Evolutionary conservation across 2,797 vertebrate species (phyloP), one percentile per base, ranked within the genome.

Genomic region (Corythornis leucogaster): DNA sequence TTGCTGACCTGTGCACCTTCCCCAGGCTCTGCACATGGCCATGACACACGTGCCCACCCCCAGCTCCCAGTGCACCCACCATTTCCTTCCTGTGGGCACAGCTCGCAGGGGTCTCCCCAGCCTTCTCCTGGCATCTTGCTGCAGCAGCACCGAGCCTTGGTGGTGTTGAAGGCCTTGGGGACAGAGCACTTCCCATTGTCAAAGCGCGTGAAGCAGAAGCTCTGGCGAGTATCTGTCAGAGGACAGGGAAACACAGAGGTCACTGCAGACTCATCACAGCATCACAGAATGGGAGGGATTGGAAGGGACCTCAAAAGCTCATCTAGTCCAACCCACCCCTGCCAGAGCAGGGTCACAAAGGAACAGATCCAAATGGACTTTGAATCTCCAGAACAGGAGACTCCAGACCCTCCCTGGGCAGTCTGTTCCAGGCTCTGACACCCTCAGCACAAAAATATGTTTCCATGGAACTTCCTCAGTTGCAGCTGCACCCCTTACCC

Each of bases 91-190:
- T 97, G 97, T 0, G 99, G 99, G 86, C 99, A 99, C 88, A 99
- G 98, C 92, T 99, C 98, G 11, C 99, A 99, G 21, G 99, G 99
- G n/a, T 99, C 98, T 2, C 99, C 99, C 99, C 99, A 99, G 38
- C 99, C 99, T 93, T 99, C 98, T 2, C 99, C 99, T 0, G 98
- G 98, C 98, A 98, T 98, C 96, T 98, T 98, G 97, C 98, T 99
- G 97, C 99, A 99, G 94, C 99, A 99, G 94, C 99, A 99, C 93
- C 98, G 98, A 75, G 98, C 98, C 91, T 99, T 99, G 90, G 99
- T 99, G 89, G 98, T 99, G 97, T 99, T 99, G 90, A 98, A 98
- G 57, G 98, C 98, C 92, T 99, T 99, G 87, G 99, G 99, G 22
- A 98, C 98, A 0, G 98, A 98, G 91, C 99, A 99, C 95, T 98